Base-by-base conservation (phyloP, 2,797 vertebrate genomes). In the Notoglanidium macrostoma region DNA sequence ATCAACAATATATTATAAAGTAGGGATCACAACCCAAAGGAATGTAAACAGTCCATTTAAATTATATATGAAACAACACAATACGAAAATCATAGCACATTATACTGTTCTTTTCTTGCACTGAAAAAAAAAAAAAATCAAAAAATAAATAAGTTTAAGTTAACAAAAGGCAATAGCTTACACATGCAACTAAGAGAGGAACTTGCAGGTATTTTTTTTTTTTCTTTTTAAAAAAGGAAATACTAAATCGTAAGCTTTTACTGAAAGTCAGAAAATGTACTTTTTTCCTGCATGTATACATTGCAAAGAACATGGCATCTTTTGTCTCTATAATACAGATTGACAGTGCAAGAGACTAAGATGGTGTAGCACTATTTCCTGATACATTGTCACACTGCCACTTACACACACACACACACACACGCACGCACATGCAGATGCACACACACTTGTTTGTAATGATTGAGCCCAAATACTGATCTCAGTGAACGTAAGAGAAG, bases 91-190 rank as follows among this genome's bases (percentile, higher is more conserved):
- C 88, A 90, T 89, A 90, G 92, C 92, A 94, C 89, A 92, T 94
- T 94, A 95, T 92, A 94, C 78, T 35, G 87, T 85, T 5, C 86
- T 87, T 76, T 90, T 93, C 93, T 92, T 84, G 89, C 92, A 92
- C 93, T 86, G 49, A 94, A 91, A 93, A 93, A 92, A 93, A 92
- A 86, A 92, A 92, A 70, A 40, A 57, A 86, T 40, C 40, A 72
- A 84, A 93, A 78, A 95, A 96, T 95, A 96, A 96, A 96, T 96
- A 95, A 87, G 88, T 92, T 91, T 96, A 95, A 96, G 91, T 96
- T 95, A 95, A 95, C 91, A 93, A 94, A 93, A 92, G 91, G 88
- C 90, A 90, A 90, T 87, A 90, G 90, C 88, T 90, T 92, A 76
- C 90, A 76, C 84, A 88, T 90, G 88, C 92, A 92, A 40, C 74